Percentiles rank a stretch among this genome's conserved stretches.
Conservation (phyloP, 2,888 invertebrate species). For the Drosophila formosana region DNA sequence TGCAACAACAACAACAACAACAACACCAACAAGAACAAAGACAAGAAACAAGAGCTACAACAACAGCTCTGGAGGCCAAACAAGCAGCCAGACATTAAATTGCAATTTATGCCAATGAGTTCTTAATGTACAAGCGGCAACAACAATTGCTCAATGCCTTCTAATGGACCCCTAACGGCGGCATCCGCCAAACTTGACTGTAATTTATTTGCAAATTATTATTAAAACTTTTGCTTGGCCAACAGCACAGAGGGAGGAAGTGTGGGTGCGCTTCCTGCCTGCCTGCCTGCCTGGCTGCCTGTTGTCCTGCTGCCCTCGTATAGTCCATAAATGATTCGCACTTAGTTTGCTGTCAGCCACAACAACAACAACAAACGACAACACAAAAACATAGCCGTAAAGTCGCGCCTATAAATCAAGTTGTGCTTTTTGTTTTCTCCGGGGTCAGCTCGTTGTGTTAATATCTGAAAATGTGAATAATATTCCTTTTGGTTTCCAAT, state of each 20-base stretch:
- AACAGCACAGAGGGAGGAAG: conserved; percentile 1
- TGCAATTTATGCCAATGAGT: conserved; percentile 84
- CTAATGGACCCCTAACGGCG: conserved; percentile 60
- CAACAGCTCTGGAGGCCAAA: conserved; percentile 40
- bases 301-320: not conserved
- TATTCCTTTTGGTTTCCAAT: conserved; percentile 19
- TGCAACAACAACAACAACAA: conserved; percentile 43
- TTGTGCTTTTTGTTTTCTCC: conserved; percentile 37
- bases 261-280: conserved; percentile 23
- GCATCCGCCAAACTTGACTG: conserved; percentile 69
- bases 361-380: conserved; percentile 31
- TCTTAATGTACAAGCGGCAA: conserved; percentile 75
- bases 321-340: conserved; percentile 71
- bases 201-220: conserved; percentile 83
- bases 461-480: conserved; percentile 48
- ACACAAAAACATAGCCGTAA: conserved; percentile 57
- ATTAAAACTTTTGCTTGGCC: conserved; percentile 79
- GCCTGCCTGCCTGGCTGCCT: conserved; percentile 3
- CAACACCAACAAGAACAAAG: conserved; percentile 20
- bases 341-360: conserved; percentile 77
- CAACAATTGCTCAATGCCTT: conserved; percentile 63
- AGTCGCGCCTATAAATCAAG: conserved; percentile 75
- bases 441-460: conserved; percentile 47
- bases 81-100: conserved; percentile 75
- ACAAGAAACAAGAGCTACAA: not conserved